Evolutionary conservation across 2,113 vertebrate species (phyloP).

Genomic region (Notechis scutatus): DNA sequence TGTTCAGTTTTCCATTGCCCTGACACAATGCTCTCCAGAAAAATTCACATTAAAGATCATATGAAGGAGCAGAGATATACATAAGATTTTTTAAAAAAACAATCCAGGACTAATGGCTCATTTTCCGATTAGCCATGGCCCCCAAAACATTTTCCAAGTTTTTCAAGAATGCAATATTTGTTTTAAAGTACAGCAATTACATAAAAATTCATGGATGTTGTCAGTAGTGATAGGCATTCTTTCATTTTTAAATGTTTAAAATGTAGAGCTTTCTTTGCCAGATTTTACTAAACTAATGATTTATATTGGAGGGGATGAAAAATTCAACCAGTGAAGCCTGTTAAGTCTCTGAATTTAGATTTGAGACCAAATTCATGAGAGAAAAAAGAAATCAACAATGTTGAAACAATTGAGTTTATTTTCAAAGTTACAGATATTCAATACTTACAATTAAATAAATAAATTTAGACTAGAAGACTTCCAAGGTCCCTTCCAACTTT

Average conservation of each 20-base stretch:
- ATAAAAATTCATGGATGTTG: not conserved
- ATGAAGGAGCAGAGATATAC: not conserved
- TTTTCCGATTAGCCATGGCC: not conserved
- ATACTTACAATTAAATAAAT: not conserved
- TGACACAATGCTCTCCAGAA: conserved; percentile 16
- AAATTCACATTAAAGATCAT: conserved; percentile 15
- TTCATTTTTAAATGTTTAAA: not conserved
- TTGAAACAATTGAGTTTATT: not conserved
- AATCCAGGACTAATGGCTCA: not conserved
- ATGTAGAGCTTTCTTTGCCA: not conserved
- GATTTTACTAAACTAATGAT: not conserved
- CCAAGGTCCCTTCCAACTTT: not conserved
- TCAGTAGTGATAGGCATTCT: not conserved
- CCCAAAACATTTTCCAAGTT: not conserved
- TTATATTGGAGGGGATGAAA: not conserved
- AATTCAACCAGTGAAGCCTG: not conserved
- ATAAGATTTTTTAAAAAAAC: not conserved
- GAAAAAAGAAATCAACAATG: not conserved
- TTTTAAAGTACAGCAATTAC: not conserved
- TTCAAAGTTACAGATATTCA: not conserved
- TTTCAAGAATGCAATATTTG: not conserved
- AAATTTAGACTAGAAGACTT: not conserved
- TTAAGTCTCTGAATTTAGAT: not conserved
- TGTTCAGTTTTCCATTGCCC: conserved; percentile 45
- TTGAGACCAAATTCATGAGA: not conserved